These are phyloP conservation scores for Pelodiscus sinensis DNA, from an alignment of 2,113 vertebrate genomes.

Conservation along the genomic window DNA sequence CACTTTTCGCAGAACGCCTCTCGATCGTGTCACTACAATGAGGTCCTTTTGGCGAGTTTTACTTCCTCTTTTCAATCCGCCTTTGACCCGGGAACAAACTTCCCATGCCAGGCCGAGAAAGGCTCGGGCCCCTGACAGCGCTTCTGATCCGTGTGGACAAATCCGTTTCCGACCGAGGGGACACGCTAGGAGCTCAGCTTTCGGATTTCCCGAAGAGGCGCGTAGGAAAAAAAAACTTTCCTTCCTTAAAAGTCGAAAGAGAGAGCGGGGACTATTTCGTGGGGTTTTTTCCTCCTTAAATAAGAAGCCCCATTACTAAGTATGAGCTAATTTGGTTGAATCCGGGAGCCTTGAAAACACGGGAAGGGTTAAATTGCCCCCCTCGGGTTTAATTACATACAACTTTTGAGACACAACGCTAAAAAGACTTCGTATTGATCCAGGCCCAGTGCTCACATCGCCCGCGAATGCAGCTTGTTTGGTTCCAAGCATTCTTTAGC, in stretches of 20 bases:
- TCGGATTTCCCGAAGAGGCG: neutral
- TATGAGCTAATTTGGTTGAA: accelerated
- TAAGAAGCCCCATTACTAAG: neutral
- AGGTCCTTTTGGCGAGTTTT: neutral
- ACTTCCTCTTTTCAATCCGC: neutral
- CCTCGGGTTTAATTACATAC: neutral
- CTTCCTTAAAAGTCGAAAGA: neutral
- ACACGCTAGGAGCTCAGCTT: neutral
- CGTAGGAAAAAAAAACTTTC: neutral
- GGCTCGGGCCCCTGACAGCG: neutral
- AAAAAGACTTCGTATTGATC: neutral
- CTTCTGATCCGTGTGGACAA: too few species aligned
- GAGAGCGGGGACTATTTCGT: neutral
- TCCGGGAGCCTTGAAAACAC: neutral
- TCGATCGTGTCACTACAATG: neutral
- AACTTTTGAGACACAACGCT: neutral
- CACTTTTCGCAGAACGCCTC: neutral
- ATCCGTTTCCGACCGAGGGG: too few species aligned
- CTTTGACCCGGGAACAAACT: neutral
- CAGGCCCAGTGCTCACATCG: neutral
- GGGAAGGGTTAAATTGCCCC: neutral
- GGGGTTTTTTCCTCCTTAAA: neutral
- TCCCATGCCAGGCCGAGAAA: neutral
- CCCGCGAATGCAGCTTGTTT: neutral
- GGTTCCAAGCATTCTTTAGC: neutral